A percentile compares a stretch with the other conserved stretches of the same genome.
Evolutionary conservation across 2,888 invertebrate species (phyloP).

Genomic region (Liopterus haemorrhoidalis): DNA sequence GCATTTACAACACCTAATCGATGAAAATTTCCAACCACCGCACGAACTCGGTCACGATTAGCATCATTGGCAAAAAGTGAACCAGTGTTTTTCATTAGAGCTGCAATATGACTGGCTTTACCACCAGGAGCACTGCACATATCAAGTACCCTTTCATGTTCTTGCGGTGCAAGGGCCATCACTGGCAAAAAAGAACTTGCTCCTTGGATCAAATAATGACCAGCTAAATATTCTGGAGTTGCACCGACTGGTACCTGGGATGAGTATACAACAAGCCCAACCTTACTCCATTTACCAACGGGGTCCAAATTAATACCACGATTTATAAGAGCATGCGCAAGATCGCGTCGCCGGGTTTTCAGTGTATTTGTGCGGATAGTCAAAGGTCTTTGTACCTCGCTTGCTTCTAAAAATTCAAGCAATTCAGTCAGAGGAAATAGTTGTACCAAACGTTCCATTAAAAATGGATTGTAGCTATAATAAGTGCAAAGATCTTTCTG

Average conservation of each 20-base stretch:
- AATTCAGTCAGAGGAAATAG: conserved; percentile 82
- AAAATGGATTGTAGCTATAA: conserved; percentile 94
- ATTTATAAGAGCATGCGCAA: conserved; percentile 91
- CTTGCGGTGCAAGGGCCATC: conserved; percentile 95
- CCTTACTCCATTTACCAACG: conserved; percentile 97
- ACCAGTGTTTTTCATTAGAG: conserved; percentile 98
- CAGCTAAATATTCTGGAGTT: conserved; percentile 97
- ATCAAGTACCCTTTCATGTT: conserved; percentile 89
- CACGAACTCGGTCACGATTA: conserved; percentile 82
- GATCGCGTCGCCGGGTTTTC: conserved; percentile 84
- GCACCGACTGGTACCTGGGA: conserved; percentile 96
- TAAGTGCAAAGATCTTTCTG: conserved; percentile 83
- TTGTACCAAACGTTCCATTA: conserved; percentile 89
- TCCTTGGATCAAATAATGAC: conserved; percentile 95
- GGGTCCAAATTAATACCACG: conserved; percentile 98
- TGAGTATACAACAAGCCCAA: conserved; percentile 92
- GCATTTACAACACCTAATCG: conserved; percentile 92
- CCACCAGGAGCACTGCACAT: conserved; percentile 99
- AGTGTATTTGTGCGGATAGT: conserved; percentile 94
- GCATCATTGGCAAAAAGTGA: conserved; percentile 93
- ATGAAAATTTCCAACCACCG: conserved; percentile 94
- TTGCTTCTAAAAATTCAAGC: conserved; percentile 91
- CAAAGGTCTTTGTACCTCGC: conserved; percentile 88
- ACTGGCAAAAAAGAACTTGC: conserved; percentile 96
- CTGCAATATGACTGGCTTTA: conserved; percentile 95